Evolutionary conservation across 2,113 vertebrate species (phyloP).

Genomic region (Cebus imitator): DNA sequence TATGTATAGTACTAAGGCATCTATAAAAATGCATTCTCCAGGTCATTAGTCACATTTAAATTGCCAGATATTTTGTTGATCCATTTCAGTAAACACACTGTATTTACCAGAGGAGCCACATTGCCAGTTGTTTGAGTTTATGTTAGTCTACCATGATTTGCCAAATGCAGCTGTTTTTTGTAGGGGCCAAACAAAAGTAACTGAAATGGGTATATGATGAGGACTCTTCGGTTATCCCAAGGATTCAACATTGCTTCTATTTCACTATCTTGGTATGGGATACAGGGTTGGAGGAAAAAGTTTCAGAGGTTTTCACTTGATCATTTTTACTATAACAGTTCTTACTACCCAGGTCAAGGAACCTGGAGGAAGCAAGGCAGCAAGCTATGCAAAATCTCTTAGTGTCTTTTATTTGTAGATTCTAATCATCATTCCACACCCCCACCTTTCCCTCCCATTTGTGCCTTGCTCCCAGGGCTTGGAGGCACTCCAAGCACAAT

Average conservation of each 20-base stretch:
- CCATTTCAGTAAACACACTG: background rate
- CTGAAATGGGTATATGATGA: background rate
- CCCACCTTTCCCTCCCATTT: conserved; percentile 45
- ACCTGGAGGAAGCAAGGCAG: background rate
- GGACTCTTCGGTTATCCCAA: background rate
- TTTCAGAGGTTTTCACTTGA: background rate
- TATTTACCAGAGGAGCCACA: background rate
- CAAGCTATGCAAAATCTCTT: background rate
- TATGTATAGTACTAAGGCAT: too few species aligned
- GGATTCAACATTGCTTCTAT: background rate
- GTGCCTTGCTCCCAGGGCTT: conserved; percentile 66
- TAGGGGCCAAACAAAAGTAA: background rate
- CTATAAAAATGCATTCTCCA: background rate
- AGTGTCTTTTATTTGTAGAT: conserved; percentile 75
- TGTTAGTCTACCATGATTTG: background rate
- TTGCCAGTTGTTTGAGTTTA: background rate
- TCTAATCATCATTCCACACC: conserved; percentile 71
- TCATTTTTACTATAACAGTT: background rate
- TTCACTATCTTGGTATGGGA: background rate
- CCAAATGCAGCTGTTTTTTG: background rate
- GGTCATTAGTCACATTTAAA: background rate
- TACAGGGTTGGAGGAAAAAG: background rate
- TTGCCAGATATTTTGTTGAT: background rate
- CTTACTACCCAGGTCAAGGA: background rate
- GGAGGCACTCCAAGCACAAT: conserved; percentile 72